Base-by-base conservation (phyloP, 2,888 invertebrate species). In the Tupiocoris notatus region DNA sequence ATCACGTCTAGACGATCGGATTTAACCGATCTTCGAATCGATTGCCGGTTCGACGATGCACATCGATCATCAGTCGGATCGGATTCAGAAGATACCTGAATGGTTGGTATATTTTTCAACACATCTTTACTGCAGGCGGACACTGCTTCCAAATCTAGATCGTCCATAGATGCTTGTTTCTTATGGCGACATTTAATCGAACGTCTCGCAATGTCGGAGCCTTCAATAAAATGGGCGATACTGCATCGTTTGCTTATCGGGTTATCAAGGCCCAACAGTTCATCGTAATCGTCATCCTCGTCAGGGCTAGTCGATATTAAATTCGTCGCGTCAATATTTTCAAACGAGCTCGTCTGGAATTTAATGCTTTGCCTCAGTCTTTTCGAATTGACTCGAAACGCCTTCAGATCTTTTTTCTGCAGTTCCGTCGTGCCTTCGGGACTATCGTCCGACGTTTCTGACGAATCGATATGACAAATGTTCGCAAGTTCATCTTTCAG, bases 381-480 rank as follows among this genome's bases (percentile, higher is more conserved):
- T 71, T 75, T 79, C 23, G 79, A 77, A 63, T 63, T 63, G 7
- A 78, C 24, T 18, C 77, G 58, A n/a, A 78, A 74, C 21, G 71
- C 63, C 22, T 70, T 75, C 57, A 68, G 75, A 20, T 78, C 78
- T 21, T 76, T 77, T 64, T 78, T 78, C 21, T 77, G 63, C 12
- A 71, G 62, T 65, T 78, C 76, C 16, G 73, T 73, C 20, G 79
- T 79, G 66, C 81, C 79, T 76, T 81, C 80, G 3, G 82, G 81
- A 74, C 81, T 81, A 64, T 81, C 81, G 65, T 94, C 93, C 3
- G 92, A 92, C 12, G 88, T 87, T 85, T 93, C 93, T 0, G 93
- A 92, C 0, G 93, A 93, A 83, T 94, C 93, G 73, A 93, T 93
- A 82, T 94, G 93, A 12, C 89, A 89, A 68, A 93, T 91, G 66